These are phyloP conservation scores for Enteromius fasciolatus DNA, from an alignment of 2,797 vertebrate species.

Conservation along the genomic window DNA sequence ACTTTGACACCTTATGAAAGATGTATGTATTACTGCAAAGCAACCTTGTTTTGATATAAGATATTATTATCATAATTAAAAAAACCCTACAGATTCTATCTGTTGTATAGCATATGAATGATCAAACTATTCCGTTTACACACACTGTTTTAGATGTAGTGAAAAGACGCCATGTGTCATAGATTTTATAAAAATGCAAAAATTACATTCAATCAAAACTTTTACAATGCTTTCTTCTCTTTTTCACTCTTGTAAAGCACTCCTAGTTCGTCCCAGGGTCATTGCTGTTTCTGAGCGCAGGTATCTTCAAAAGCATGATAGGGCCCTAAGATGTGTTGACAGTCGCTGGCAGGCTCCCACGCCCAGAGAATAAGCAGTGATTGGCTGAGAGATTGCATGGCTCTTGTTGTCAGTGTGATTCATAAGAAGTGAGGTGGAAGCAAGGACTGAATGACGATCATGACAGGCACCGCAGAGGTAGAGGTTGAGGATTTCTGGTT, in stretches of 20 bases:
- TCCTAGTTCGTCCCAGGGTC: not conserved
- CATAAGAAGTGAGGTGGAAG: slow-evolving; percentile 49
- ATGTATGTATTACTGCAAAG: not conserved
- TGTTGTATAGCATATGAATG: too few relatives aligned
- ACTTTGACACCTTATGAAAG: not conserved
- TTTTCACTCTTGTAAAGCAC: not conserved
- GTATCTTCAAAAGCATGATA: slow-evolving; percentile 38
- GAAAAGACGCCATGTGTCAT: too few relatives aligned
- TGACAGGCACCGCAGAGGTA: slow-evolving; percentile 40
- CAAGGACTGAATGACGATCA: slow-evolving; percentile 40
- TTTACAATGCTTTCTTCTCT: not conserved
- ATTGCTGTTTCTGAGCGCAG: slow-evolving; percentile 11
- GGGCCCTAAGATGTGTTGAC: slow-evolving; percentile 50
- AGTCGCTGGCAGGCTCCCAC: slow-evolving; percentile 49
- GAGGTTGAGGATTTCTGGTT: slow-evolving; percentile 38
- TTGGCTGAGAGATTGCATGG: slow-evolving; percentile 49
- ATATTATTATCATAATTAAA: too few relatives aligned
- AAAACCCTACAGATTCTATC: too few relatives aligned
- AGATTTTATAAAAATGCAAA: too few relatives aligned
- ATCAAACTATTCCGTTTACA: too few relatives aligned
- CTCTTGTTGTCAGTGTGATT: slow-evolving; percentile 44
- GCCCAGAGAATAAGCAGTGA: slow-evolving; percentile 48
- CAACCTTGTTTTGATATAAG: too few relatives aligned
- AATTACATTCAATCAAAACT: not conserved
- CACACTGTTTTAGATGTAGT: too few relatives aligned